Conservation (phyloP, 2,797 vertebrate species). For the Lophotriccus pileatus region DNA sequence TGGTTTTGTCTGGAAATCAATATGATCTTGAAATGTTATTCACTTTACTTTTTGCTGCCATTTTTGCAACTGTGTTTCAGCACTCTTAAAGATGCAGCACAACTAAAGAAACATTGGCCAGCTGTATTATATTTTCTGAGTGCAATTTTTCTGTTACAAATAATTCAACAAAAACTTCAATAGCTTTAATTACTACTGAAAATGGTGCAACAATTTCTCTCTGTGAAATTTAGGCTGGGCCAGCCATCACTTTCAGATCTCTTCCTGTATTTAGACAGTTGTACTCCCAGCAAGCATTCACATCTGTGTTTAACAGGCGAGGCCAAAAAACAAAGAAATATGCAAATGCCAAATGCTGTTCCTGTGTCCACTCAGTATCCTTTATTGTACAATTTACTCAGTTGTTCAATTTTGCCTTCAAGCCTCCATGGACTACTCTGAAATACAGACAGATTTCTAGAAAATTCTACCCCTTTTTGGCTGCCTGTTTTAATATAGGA, state of each 20-base stretch:
- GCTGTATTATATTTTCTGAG: slow-evolving; percentile 10
- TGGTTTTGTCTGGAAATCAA: not conserved
- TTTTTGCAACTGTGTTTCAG: not conserved
- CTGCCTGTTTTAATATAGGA: not conserved
- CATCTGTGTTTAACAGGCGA: not conserved
- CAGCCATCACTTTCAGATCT: not conserved
- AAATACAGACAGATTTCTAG: not conserved
- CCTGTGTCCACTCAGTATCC: not conserved
- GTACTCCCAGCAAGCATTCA: not conserved
- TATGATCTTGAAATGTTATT: not conserved
- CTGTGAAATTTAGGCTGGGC: not conserved
- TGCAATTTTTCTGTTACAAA: not conserved
- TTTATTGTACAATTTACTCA: not conserved
- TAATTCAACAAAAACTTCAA: not conserved
- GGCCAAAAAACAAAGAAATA: not conserved
- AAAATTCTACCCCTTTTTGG: not conserved
- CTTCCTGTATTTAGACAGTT: not conserved
- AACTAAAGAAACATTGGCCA: not conserved
- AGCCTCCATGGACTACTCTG: not conserved
- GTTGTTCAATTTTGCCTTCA: not conserved
- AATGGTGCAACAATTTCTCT: not conserved
- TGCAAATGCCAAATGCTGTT: not conserved
- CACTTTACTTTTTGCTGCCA: not conserved
- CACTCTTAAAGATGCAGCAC: not conserved
- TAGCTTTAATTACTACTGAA: slow-evolving; percentile 24